A percentile compares a stretch with the other conserved stretches of the same genome.
Evolutionary conservation across 2,888 invertebrate species (phyloP).

Genomic region (Dioctria linearis): DNA sequence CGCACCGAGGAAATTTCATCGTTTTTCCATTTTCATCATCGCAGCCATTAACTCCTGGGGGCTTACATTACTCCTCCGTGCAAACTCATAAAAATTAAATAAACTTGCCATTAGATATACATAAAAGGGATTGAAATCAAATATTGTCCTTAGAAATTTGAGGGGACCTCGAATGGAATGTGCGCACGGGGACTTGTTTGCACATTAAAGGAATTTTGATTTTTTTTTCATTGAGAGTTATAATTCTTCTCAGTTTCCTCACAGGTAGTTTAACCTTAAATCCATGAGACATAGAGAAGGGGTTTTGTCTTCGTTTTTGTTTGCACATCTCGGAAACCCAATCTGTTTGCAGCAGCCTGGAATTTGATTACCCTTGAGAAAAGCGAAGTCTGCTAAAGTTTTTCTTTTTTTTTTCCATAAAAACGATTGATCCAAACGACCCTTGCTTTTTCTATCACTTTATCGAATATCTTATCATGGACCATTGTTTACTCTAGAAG

Average conservation of each 20-base stretch:
- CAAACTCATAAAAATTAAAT: slow-evolving; percentile 43
- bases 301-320: slow-evolving; percentile 9
- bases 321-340: slow-evolving; percentile 42
- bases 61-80: slow-evolving; percentile 21
- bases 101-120: slow-evolving; percentile 40
- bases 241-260: slow-evolving; percentile 31
- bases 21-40: slow-evolving; percentile 23
- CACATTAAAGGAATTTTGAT: slow-evolving; percentile 26
- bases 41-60: not conserved
- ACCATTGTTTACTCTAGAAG: slow-evolving; percentile 43
- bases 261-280: slow-evolving; percentile 43
- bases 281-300: slow-evolving; percentile 14
- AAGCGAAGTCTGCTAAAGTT: slow-evolving; percentile 16
- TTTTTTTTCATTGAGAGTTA: slow-evolving; percentile 2
- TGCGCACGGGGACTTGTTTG: slow-evolving; percentile 25
- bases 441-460: slow-evolving; percentile 50
- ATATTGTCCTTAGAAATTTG: slow-evolving; percentile 19
- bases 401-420: slow-evolving; percentile 3
- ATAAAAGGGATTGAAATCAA: slow-evolving; percentile 35
- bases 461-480: slow-evolving; percentile 50
- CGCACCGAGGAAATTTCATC: too few species aligned
- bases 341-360: slow-evolving; percentile 49
- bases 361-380: slow-evolving; percentile 47
- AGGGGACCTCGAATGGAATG: not conserved
- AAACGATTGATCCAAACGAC: slow-evolving; percentile 45